A percentile compares a stretch with the other conserved stretches of the same genome.
These are phyloP conservation scores for Drosophila rufa DNA, from an alignment of 1,140 invertebrate genomes.

Conservation along the genomic window DNA sequence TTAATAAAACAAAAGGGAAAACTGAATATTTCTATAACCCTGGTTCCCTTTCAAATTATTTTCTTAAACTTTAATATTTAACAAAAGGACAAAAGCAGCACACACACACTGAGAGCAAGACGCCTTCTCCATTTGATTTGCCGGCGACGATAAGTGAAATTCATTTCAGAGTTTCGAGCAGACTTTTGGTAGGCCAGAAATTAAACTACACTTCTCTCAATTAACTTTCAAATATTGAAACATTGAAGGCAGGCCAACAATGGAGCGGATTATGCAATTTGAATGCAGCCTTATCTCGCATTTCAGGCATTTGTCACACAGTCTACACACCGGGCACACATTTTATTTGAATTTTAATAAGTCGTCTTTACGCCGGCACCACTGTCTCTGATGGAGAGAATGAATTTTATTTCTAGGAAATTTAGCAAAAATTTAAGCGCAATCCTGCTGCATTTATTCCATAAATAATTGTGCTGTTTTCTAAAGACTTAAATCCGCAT, in stretches of 20 bases:
- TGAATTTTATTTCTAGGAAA: neutral
- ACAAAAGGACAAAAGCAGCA: neutral
- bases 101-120: neutral
- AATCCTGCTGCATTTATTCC: constrained; percentile 20
- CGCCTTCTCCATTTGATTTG: constrained; percentile 29
- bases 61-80: constrained; percentile 1
- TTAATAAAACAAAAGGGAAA: neutral
- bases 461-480: constrained; percentile 39
- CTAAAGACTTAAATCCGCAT: neutral
- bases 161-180: constrained; percentile 23
- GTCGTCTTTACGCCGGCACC: constrained; percentile 1
- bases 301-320: constrained; percentile 45
- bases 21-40: neutral
- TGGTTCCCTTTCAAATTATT: constrained; percentile 2
- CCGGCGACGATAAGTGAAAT: constrained; percentile 28
- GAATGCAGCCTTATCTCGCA: constrained; percentile 38
- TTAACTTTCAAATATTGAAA: constrained; percentile 28
- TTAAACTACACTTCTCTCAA: constrained; percentile 34
- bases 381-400: too few relatives aligned
- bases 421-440: neutral
- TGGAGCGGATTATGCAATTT: constrained; percentile 42
- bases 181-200: constrained; percentile 11
- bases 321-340: constrained; percentile 36
- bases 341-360: constrained; percentile 50
- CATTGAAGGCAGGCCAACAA: constrained; percentile 11